Evolutionary conservation across 2,888 invertebrate genomes (phyloP).

Genomic region (Periphyllus acericola): DNA sequence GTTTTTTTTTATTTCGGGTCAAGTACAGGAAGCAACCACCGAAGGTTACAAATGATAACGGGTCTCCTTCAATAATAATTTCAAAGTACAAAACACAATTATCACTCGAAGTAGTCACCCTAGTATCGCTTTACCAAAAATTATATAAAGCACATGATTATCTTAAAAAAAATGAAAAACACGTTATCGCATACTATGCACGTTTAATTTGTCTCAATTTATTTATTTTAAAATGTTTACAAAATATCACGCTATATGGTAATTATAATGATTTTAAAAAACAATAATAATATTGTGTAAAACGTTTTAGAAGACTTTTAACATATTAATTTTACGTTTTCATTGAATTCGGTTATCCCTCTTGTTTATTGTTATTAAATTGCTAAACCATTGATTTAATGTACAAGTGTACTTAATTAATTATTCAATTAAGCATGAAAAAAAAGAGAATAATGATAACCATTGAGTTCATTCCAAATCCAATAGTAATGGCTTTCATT

Average conservation of each 20-base stretch:
- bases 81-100: background rate
- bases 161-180: background rate
- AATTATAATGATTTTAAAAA: too few relatives aligned
- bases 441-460: background rate
- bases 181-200: background rate
- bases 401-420: too few relatives aligned
- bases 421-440: too few relatives aligned
- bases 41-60: conserved; percentile 24
- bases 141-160: background rate
- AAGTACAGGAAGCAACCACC: conserved; percentile 36
- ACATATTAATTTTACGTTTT: too few relatives aligned
- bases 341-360: too few relatives aligned
- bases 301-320: too few relatives aligned
- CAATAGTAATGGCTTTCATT: background rate
- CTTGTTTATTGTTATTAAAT: too few relatives aligned
- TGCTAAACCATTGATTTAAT: too few relatives aligned
- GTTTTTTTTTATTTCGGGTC: conserved; percentile 39
- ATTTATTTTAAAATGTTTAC: too few relatives aligned
- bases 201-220: background rate
- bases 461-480: background rate
- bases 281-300: too few relatives aligned
- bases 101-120: background rate
- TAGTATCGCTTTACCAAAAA: background rate
- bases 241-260: too few relatives aligned
- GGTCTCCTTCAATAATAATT: conserved; percentile 28